These are phyloP conservation scores for Misgurnus anguillicaudatus DNA, from an alignment of 2,113 vertebrate genomes.

Conservation along the genomic window DNA sequence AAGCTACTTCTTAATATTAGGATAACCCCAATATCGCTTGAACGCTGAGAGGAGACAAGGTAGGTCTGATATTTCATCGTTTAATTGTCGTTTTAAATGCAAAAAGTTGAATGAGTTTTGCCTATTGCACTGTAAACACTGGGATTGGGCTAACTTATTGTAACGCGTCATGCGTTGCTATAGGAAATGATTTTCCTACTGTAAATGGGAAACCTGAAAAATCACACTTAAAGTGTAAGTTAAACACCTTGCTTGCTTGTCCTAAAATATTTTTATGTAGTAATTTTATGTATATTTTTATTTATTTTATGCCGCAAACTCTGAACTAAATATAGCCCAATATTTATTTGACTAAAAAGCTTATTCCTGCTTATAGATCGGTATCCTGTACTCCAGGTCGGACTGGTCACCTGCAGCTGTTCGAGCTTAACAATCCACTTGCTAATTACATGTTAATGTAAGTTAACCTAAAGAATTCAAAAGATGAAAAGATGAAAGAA, in stretches of 20 bases:
- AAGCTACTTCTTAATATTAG: background rate
- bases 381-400: background rate
- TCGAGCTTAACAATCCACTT: background rate
- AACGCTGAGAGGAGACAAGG: background rate
- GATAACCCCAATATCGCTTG: background rate
- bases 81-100: too few species aligned
- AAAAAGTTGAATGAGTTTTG: too few species aligned
- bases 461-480: background rate
- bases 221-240: too few species aligned
- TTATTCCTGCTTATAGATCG: too few species aligned
- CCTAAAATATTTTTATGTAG: too few species aligned
- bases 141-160: too few species aligned
- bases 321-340: too few species aligned
- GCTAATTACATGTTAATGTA: background rate
- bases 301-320: too few species aligned
- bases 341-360: too few species aligned
- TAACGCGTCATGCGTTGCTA: slow-evolving; percentile 25
- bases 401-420: slow-evolving; percentile 26
- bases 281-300: too few species aligned
- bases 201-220: background rate
- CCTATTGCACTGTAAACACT: too few species aligned
- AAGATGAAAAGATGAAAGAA: background rate
- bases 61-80: background rate
- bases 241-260: too few species aligned
- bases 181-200: background rate